Evolutionary conservation across 2,797 vertebrate genomes (phyloP), one percentile per base, ranked within the genome.

Genomic region (Melanogrammus aeglefinus): DNA sequence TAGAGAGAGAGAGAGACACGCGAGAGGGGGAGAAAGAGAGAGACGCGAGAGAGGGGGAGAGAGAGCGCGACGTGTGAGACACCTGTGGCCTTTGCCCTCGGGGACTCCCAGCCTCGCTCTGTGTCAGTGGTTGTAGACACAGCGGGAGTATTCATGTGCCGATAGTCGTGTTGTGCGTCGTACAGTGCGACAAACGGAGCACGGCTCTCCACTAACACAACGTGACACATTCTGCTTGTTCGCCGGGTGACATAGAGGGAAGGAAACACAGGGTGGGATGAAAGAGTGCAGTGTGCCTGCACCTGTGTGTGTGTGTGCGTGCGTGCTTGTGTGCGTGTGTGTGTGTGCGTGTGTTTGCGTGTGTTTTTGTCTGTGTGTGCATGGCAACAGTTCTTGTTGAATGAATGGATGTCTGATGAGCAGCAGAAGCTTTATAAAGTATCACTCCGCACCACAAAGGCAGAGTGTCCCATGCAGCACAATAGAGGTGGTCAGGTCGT

Each of bases 381-480:
- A 31, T 33, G 70, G 72, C 39, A 47, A 66, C 27, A 66, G 1
- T 27, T 9, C 66, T 72, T 66, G 63, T 66, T 80, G 86, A 90
- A 89, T 92, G 89, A 92, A 91, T 85, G 74, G 88, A 72, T 81
- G 79, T 87, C 90, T 92, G 88, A 91, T 91, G 88, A 89, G 90
- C 90, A 84, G 81, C 75, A 92, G 90, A 85, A 89, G 90, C 88
- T 88, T 90, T 89, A 79, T 88, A 91, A 90, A 87, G 88, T 89
- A 86, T 87, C 81, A 70, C 75, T 79, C 72, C 3, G 12, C 83
- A 92, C 86, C 83, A 92, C 86, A 92, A 91, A 91, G 78, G 88
- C 83, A 10, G 88, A 10, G 88, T 91, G 92, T 92, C 92, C 81
- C 78, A 76, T 85, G 88, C 86, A 83, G 85, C 92, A 57, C 51